Conservation (phyloP, 1,140 invertebrate species). For the Ceratina japonica region DNA sequence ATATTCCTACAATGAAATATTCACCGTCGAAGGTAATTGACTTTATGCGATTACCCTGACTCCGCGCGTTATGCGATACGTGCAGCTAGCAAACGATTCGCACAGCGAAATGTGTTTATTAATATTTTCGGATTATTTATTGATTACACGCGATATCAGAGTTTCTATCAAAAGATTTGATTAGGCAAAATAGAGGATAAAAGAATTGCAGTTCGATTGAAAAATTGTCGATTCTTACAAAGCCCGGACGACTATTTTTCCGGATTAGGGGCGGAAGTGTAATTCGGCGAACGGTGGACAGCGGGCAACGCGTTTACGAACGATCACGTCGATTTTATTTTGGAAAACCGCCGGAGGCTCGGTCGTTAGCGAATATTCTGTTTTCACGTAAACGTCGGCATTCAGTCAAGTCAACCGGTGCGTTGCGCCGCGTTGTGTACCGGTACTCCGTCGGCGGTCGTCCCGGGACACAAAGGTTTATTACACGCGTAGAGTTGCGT, state of each 20-base stretch:
- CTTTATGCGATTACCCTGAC: constrained; percentile 70
- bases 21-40: constrained; percentile 68
- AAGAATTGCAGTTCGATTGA: too few relatives aligned
- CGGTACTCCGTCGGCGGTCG: neutral
- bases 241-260: too few relatives aligned
- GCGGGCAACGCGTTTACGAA: too few relatives aligned
- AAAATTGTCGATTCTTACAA: too few relatives aligned
- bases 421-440: too few relatives aligned
- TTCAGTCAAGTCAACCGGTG: neutral
- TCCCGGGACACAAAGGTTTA: constrained; percentile 2
- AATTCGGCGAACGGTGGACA: too few relatives aligned
- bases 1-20: constrained; percentile 69
- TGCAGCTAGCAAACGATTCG: neutral
- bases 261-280: too few relatives aligned
- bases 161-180: too few relatives aligned
- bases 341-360: neutral
- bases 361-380: constrained; percentile 3
- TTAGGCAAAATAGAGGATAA: too few relatives aligned
- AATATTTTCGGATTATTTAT: too few relatives aligned
- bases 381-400: neutral
- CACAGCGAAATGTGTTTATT: too few relatives aligned
- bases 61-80: constrained; percentile 48
- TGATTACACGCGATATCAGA: too few relatives aligned
- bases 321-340: neutral
- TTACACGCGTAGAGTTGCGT: neutral